Base-by-base conservation (phyloP, 2,113 vertebrate genomes). In the Psittacula cyanocephala region DNA sequence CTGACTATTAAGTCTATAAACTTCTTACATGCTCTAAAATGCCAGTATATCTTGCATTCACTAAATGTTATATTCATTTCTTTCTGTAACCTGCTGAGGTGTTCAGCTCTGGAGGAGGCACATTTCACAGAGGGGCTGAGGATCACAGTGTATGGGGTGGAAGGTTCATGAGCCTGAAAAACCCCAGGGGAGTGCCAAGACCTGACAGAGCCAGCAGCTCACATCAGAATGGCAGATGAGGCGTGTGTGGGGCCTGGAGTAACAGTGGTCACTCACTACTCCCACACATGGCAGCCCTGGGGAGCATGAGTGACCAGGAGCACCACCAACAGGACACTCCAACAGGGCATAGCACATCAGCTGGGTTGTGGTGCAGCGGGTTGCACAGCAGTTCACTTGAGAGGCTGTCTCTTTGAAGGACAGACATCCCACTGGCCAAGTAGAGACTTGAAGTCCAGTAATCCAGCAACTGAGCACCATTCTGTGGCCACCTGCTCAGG, bases 131-230 rank as follows among this genome's bases (percentile, higher is more conserved):
- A 6, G 11, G 60, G 25, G 29, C 9, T 3, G 60, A 37, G 75
- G 12, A 50, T 50, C 4, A 13, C 4, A 4, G 17, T 12, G 2
- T 33, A 15, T 2, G 5, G 35, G 17, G 28, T 4, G 13, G 10
- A 8, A 57, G 31, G 8, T 44, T 55, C 39, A 20, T 57, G 78
- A 57, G 33, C 50, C 13, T 9, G 10, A 15, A 4, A 33, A 57
- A 33, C 16, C 23, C 27, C 27, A 50, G 25, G 25, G 25, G 49
- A 16, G 13, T 50, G 49, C 49, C 25, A 57, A 59, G 20, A 57
- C 49, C 41, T 5, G 1, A 9, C 11, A 53, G 49, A 55, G 31
- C 15, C 31, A 12, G 62, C 63, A 67, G 11, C 31, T 80, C 35
- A 27, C 35, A 18, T 0, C 1, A 39, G 35, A 53, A 50, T 3